Conservation (phyloP, 2,113 vertebrate genomes). For the western clawed frog (Xenopus tropicalis) region UCB_Xtro_10.0 CM004446.2:129893001-129893500, state of each 20-base stretch:
- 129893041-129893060: constrained; percentile 18
- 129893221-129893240: constrained; percentile 81
- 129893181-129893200: constrained; percentile 78
- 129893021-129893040: not conserved
- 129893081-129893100: not conserved
- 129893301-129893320: constrained; percentile 96
- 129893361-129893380: constrained; percentile 59
- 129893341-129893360: constrained; percentile 94
- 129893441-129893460: no score
- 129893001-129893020: not conserved
- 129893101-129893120: not conserved
- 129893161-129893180: constrained; percentile 61
- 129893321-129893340: constrained; percentile 86
- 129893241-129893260: constrained; percentile 88
- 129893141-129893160: not conserved
- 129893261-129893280: constrained; percentile 92
- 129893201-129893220: constrained; percentile 65
- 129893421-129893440: not conserved
- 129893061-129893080: not conserved
- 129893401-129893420: constrained; percentile 25
- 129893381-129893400: constrained; percentile 9
- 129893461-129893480: not conserved
- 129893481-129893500: no score
- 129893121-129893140: not conserved
- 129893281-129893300: constrained; percentile 86